Evolutionary conservation across 2,888 invertebrate genomes (phyloP), one percentile per base, ranked within the genome.

Genomic region (Papilio gigon): DNA sequence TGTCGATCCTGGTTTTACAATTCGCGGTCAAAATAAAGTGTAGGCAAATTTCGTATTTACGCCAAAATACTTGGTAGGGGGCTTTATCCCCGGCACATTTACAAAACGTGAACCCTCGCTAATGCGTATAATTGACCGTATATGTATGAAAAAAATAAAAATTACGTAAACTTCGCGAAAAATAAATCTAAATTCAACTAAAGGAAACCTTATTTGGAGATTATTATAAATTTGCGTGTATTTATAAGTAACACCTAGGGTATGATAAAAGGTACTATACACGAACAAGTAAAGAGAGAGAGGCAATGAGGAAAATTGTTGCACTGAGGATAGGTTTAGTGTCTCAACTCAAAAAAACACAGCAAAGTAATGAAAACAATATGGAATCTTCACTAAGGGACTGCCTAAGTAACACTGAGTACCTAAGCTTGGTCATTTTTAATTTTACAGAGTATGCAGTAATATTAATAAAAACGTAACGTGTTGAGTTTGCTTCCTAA

Each of bases 241-340:
- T 44, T 44, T 44, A 44, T 9, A 44, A 44, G 44, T 42, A 42
- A 42, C n/a, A 8, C 42, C 8, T 42, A 17, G 17, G 2, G 11
- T 42, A 42, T 11, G 8, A 42, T 42, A 42, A 42, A 42, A 8
- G 4, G 6, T 8, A 42, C 42, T 8, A 42, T 5, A 42, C 2
- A 50, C 25, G 74, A 73, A 71, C 73, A 72, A 74, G 71, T 74
- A 70, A 8, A 75, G 82, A 86, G 75, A 82, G 83, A 84, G 86
- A 84, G 71, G 76, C 81, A 81, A 73, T 84, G 85, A 86, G 85
- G 86, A 85, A 81, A 82, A 70, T 53, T n/a, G 64, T 37, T 53
- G n/a, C 71, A 71, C 68, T 70, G 69, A 25, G 6, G 35, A 47
- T 25, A 63, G 44, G 40, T 62, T 61, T 44, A 8, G 33, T 20